Base-by-base conservation (phyloP, 2,888 invertebrate genomes). In the Aquatica leii region DNA sequence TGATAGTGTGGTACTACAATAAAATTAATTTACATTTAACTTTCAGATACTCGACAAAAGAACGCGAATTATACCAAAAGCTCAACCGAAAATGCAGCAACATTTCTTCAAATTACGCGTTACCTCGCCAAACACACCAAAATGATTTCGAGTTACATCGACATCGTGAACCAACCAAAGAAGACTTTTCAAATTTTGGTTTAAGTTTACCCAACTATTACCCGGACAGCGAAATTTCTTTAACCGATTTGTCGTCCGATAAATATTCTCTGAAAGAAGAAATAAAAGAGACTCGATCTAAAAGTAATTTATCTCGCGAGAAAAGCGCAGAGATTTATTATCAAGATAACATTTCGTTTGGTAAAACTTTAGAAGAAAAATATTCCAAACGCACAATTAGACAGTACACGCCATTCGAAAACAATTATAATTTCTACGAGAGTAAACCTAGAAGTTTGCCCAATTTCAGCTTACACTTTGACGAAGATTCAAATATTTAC, bases 221-320 rank as follows among this genome's bases (percentile, higher is more conserved):
- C 64, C 81, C 82, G 1, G 79, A 85, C 80, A 80, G 84, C 74
- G 77, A 85, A 77, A 56, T 74, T 75, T 83, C 83, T 40, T 82
- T 83, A 67, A 82, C 82, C 17, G 64, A 64, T 17, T 21, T 53
- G 11, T 83, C 77, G 35, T 40, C 81, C 66, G 82, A 84, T 67
- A 85, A 83, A 67, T 72, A 83, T 60, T 83, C 83, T 35, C 68
- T 80, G n/a, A 69, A 68, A 65, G 46, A 62, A 12, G 48, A 21
- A 41, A 56, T 35, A 9, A 59, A 35, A 53, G 60, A 54, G 54
- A 69, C 62, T 21, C 37, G 46, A 14, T 65, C 65, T 6, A 65
- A 50, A 11, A 65, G 58, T 24, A 65, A 65, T 41, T 51, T 65
- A 24, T 62, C 49, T 48, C 59, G 59, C 40, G 52, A 31, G 21